Evolutionary conservation across 2,113 vertebrate species (phyloP).

Genomic region (Motacilla alba): DNA sequence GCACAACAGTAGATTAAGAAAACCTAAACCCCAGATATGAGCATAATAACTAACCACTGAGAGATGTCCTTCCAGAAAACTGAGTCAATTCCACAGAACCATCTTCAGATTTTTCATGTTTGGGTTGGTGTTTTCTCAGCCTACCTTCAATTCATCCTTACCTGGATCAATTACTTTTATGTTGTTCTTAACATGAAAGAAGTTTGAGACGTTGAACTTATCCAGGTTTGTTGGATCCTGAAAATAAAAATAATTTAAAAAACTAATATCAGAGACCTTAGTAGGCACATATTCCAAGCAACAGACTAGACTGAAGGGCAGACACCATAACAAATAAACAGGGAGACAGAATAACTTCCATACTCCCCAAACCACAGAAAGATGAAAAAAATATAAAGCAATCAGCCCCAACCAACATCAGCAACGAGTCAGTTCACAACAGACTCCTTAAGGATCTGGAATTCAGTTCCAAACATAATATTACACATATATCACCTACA

Average conservation of each 20-base stretch:
- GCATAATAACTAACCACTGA: neutral
- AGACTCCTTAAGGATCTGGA: neutral
- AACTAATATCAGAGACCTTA: neutral
- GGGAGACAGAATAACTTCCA: neutral
- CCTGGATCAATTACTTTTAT: constrained; percentile 91
- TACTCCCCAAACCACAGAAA: neutral
- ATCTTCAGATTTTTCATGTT: neutral
- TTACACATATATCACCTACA: neutral
- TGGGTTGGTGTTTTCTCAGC: neutral
- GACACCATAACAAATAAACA: neutral
- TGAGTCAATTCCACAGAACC: neutral
- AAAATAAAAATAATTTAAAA: neutral
- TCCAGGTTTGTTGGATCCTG: constrained; percentile 96
- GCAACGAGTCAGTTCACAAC: neutral
- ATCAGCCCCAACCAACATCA: neutral
- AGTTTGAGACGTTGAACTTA: constrained; percentile 95
- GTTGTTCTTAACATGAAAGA: constrained; percentile 96
- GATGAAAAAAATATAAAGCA: neutral
- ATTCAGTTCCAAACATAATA: neutral
- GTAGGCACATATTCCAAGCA: neutral
- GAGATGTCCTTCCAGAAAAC: neutral
- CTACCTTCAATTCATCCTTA: constrained; percentile 46
- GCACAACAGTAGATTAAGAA: neutral
- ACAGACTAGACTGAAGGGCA: neutral
- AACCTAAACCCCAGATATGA: neutral